Evolutionary conservation across 2,888 invertebrate species (phyloP).

Genomic region (Archips crataeganus): DNA sequence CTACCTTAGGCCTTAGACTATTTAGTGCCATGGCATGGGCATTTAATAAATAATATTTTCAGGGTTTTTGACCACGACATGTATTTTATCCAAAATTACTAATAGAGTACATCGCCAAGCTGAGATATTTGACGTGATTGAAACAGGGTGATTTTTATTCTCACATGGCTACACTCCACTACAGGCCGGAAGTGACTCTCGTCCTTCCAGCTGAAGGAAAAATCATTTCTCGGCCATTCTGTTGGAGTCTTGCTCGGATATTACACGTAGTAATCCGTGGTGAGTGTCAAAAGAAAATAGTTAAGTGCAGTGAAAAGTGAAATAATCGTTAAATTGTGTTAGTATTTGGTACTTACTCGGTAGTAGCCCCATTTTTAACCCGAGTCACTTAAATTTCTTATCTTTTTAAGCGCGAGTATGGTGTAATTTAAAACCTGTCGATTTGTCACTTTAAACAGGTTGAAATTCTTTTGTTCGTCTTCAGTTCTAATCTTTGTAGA

Average conservation of each 20-base stretch:
- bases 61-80: too few species aligned
- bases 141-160: conserved; percentile 41
- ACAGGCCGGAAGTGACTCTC: conserved; percentile 73
- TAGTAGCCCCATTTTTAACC: conserved; percentile 9
- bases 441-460: conserved; percentile 43
- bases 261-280: conserved; percentile 86
- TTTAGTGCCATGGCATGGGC: too few species aligned
- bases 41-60: too few species aligned
- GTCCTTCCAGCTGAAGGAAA: conserved; percentile 75
- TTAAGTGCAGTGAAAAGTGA: conserved; percentile 74
- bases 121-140: neutral
- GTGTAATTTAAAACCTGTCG: conserved; percentile 47
- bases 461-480: conserved; percentile 37
- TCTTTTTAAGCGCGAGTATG: conserved; percentile 31
- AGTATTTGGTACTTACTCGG: conserved; percentile 46
- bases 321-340: conserved; percentile 58
- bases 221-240: conserved; percentile 88
- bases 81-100: too few species aligned
- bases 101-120: neutral
- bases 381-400: neutral
- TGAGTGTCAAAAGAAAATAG: conserved; percentile 80
- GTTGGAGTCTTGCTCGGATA: conserved; percentile 89
- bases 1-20: too few species aligned
- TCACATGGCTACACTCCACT: conserved; percentile 55
- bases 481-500: conserved; percentile 23